Evolutionary conservation across 2,888 invertebrate genomes (phyloP).

Genomic region (Pseudococcus viburni): DNA sequence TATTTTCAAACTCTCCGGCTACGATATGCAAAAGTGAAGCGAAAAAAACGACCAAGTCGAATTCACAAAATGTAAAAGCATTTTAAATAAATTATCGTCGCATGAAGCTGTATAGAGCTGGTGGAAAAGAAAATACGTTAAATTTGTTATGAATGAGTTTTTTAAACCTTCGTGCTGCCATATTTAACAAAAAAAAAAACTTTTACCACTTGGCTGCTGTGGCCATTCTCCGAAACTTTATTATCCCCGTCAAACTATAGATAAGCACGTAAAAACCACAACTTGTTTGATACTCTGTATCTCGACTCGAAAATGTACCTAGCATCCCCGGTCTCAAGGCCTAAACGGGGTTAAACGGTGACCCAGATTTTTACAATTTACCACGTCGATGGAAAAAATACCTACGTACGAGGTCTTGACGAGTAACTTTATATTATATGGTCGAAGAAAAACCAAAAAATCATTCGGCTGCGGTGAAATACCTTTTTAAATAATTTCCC

Average conservation of each 20-base stretch:
- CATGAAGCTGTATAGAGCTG: neutral
- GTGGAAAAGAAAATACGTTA: neutral
- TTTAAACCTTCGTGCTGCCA: slow-evolving; percentile 36
- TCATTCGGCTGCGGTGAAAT: neutral
- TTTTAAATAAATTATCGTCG: slow-evolving; percentile 43
- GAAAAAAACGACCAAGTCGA: slow-evolving; percentile 28
- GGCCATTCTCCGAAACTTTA: neutral
- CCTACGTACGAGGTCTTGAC: neutral
- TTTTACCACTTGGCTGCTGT: neutral
- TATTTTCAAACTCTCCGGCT: slow-evolving; percentile 20
- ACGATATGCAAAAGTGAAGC: neutral
- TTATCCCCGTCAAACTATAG: slow-evolving; percentile 8
- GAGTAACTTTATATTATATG: neutral
- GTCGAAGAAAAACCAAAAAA: neutral
- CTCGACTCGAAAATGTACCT: neutral
- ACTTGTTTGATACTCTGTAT: slow-evolving; percentile 17
- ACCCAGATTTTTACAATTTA: slow-evolving; percentile 24
- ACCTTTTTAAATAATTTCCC: neutral
- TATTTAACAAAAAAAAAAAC: slow-evolving; percentile 3
- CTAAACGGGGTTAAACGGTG: neutral
- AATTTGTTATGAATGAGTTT: slow-evolving; percentile 50
- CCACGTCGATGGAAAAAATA: neutral
- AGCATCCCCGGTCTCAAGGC: neutral
- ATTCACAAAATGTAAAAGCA: slow-evolving; percentile 40
- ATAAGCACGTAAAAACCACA: slow-evolving; percentile 10